Evolutionary conservation across 2,888 invertebrate species (phyloP), one percentile per base, ranked within the genome.

Genomic region (Flexamia atlantica): DNA sequence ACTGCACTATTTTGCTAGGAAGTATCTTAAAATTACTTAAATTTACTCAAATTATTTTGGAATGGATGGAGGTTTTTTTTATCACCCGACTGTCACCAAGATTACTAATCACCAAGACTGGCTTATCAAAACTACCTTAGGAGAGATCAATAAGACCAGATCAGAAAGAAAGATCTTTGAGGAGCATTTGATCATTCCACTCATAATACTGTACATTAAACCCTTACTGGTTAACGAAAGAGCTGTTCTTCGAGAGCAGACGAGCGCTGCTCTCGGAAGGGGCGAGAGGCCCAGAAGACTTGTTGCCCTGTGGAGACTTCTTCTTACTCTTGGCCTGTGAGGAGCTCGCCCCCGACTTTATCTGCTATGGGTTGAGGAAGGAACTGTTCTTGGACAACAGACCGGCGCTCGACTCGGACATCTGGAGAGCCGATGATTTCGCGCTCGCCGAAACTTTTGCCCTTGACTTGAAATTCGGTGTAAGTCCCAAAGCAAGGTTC

Each of bases 371-470:
- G 87, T 89, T 90, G 40, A 90, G 87, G 86, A 90, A 90, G 82
- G 90, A 90, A 87, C 88, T 89, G 87, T 90, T 90, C 83, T 90
- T 90, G 23, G 90, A 89, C 82, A 90, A 89, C 76, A 90, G 89
- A 46, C 90, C 91, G 1, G 91, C 90, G 85, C 90, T 91, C 87
- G 91, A 92, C 86, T 92, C 91, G 0, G 92, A 92, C 89, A 92
- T 90, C 10, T 91, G 89, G 81, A 91, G 90, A 9, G 86, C 86
- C 0, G 90, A 89, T 40, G 90, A 89, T 86, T 90, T 91, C 84
- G 91, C 91, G 76, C 90, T 89, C 68, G 90, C 89, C 10, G 91
- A 91, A 84, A 91, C 85, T 84, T 90, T 90, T 3, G 89, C 86
- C 76, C 90, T 88, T 23, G 89, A 90, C 84, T 91, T 92, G 68